Evolutionary conservation across 2,888 invertebrate species (phyloP).

Genomic region (Thysanoteuthis rhombus): DNA sequence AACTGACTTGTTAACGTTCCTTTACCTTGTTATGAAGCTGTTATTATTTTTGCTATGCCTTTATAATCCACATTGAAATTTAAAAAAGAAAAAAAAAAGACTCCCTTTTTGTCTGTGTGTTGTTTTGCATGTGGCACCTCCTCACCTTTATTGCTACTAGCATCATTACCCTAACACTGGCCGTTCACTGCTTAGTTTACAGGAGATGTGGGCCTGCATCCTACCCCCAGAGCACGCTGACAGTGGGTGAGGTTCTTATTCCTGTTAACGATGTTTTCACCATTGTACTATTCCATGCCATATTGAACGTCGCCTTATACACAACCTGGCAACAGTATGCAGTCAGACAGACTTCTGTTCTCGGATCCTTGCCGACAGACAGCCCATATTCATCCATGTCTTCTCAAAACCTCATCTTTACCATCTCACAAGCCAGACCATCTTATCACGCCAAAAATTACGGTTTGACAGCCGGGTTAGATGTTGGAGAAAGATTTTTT

Average conservation of each 20-base stretch:
- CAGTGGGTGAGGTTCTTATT: conserved; percentile 31
- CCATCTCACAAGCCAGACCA: background rate
- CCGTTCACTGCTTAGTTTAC: conserved; percentile 31
- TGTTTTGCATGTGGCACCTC: conserved; percentile 26
- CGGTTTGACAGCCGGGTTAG: background rate
- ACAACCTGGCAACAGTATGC: conserved; percentile 1
- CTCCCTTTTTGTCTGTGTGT: background rate
- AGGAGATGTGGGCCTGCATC: conserved; percentile 28
- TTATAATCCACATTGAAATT: background rate
- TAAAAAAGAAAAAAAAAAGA: background rate
- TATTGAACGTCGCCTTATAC: background rate
- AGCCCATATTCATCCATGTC: background rate
- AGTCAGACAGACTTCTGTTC: background rate
- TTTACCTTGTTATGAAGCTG: background rate
- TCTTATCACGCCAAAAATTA: background rate
- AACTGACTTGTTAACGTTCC: background rate
- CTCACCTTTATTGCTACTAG: background rate
- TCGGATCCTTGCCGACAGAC: background rate
- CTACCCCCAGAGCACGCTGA: conserved; percentile 14
- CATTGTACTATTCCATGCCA: conserved; percentile 12
- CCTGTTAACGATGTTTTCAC: conserved; percentile 13
- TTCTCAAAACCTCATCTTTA: background rate
- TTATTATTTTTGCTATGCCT: background rate
- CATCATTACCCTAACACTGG: conserved; percentile 26
- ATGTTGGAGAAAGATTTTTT: background rate